Conservation (phyloP, 1,140 invertebrate genomes). For the Drosophila littoralis region DNA sequence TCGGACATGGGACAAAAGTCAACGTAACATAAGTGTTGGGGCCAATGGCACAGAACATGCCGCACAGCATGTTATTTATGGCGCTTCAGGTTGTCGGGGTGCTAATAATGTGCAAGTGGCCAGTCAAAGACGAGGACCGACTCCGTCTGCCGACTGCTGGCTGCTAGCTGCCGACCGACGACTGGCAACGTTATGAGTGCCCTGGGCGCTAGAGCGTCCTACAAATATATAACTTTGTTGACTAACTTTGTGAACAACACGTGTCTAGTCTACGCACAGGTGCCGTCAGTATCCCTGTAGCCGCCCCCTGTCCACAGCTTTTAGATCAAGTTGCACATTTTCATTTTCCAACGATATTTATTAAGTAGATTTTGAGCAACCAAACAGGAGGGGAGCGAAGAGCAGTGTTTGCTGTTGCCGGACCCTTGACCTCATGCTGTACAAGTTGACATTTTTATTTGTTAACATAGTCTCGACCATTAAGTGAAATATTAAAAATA, state of each 20-base stretch:
- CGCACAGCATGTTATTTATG: slow-evolving; percentile 73
- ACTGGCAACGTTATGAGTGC: slow-evolving; percentile 41
- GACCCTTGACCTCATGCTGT: slow-evolving; percentile 18
- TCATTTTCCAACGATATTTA: slow-evolving; percentile 67
- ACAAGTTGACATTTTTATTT: slow-evolving; percentile 51
- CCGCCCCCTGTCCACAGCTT: not conserved
- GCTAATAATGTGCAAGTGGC: slow-evolving; percentile 72
- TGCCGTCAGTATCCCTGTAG: slow-evolving; percentile 41
- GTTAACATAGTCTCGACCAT: not conserved
- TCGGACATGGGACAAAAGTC: slow-evolving; percentile 43
- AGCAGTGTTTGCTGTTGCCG: not conserved
- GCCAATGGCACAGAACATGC: slow-evolving; percentile 28
- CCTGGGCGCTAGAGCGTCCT: slow-evolving; percentile 12
- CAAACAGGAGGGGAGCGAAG: not conserved
- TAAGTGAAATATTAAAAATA: slow-evolving; percentile 62
- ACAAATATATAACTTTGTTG: slow-evolving; percentile 71
- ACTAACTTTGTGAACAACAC: slow-evolving; percentile 62
- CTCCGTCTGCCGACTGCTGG: not conserved
- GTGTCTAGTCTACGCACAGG: slow-evolving; percentile 59
- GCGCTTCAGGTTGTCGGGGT: slow-evolving; percentile 69
- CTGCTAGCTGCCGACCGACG: slow-evolving; percentile 46
- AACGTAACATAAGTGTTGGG: slow-evolving; percentile 23
- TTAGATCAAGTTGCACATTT: slow-evolving; percentile 70
- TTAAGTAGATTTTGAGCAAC: slow-evolving; percentile 63
- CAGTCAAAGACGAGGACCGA: slow-evolving; percentile 26